Evolutionary conservation across 1,140 invertebrate genomes (phyloP).

Genomic region (Ruditapes philippinarum): DNA sequence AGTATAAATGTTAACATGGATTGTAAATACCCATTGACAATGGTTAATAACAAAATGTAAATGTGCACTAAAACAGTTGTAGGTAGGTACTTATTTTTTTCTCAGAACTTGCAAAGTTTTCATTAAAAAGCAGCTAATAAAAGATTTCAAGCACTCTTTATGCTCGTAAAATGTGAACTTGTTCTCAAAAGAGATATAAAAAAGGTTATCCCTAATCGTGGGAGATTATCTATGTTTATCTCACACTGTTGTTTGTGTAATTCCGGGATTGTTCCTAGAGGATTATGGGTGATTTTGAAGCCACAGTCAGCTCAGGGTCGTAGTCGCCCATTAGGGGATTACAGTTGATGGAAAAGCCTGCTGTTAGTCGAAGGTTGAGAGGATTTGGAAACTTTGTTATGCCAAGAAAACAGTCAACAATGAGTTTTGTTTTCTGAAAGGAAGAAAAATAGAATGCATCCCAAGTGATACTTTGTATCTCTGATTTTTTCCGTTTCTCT

Average conservation of each 20-base stretch:
- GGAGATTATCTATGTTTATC: slow-evolving; percentile 37
- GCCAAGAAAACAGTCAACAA: neutral
- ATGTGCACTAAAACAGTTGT: neutral
- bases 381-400: neutral
- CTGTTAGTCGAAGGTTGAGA: neutral
- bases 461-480: too few relatives aligned
- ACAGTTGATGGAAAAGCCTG: neutral
- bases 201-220: slow-evolving; percentile 27
- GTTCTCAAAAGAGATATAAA: neutral
- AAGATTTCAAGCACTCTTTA: slow-evolving; percentile 20
- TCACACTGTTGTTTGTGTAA: slow-evolving; percentile 35
- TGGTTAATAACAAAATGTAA: too few relatives aligned
- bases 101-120: neutral
- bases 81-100: neutral
- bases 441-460: too few relatives aligned
- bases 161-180: slow-evolving; percentile 53
- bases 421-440: too few relatives aligned
- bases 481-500: too few relatives aligned
- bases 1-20: neutral
- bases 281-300: slow-evolving; percentile 27
- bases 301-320: slow-evolving; percentile 2
- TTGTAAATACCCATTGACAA: too few relatives aligned
- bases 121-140: slow-evolving; percentile 42
- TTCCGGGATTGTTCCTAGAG: slow-evolving; percentile 27
- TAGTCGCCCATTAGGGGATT: neutral